These are phyloP conservation scores for Drosophila arizonae DNA, from an alignment of 1,140 invertebrate genomes.

Conservation along the genomic window DNA sequence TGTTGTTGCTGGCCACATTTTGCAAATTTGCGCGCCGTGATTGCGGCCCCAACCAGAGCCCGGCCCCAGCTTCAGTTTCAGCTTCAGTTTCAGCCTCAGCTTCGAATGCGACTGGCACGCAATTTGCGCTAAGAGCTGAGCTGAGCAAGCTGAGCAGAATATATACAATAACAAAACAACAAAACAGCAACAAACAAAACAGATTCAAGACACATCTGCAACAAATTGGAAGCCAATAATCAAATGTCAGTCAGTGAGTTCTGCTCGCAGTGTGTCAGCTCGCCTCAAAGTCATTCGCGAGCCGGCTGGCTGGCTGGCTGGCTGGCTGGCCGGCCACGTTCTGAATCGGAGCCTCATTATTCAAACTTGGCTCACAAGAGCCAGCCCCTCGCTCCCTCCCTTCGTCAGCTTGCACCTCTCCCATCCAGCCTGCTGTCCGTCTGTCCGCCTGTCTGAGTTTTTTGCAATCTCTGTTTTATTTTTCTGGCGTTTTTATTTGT, in stretches of 20 bases:
- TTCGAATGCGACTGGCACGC: conserved; percentile 51
- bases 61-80: conserved; percentile 1
- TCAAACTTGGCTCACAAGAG: conserved; percentile 53
- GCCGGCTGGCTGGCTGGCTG: conserved; percentile 9
- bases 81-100: conserved; percentile 1
- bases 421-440: background rate
- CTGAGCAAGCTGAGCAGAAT: conserved; percentile 12
- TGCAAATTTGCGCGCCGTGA: conserved; percentile 68
- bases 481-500: conserved; percentile 19
- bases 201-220: conserved; percentile 66
- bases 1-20: conserved; percentile 40
- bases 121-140: conserved; percentile 56
- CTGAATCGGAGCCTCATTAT: conserved; percentile 64
- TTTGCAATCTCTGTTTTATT: conserved; percentile 17
- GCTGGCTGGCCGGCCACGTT: conserved; percentile 31
- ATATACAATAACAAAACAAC: background rate
- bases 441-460: background rate
- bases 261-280: conserved; percentile 29
- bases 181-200: background rate
- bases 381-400: background rate
- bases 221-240: conserved; percentile 83
- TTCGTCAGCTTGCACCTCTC: background rate
- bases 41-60: conserved; percentile 42
- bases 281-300: conserved; percentile 44
- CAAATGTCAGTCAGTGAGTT: conserved; percentile 79